Percentiles rank a stretch among this genome's conserved stretches.
Conservation (phyloP, 1,140 invertebrate genomes). For the Anastrepha obliqua region DNA sequence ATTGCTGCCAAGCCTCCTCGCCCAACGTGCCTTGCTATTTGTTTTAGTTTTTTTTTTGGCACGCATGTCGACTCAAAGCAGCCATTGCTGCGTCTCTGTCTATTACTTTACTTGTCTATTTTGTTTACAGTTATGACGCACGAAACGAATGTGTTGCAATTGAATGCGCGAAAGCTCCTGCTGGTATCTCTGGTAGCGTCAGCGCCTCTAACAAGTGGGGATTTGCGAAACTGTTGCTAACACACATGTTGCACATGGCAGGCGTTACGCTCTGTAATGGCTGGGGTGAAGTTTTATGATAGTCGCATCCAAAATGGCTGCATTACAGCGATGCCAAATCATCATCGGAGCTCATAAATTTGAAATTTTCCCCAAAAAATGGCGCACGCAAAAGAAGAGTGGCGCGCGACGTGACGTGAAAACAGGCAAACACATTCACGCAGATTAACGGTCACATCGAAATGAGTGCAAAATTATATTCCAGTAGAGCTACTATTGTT, state of each 20-base stretch:
- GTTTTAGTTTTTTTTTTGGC: not conserved
- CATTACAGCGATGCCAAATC: not conserved
- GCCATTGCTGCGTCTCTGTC: not conserved
- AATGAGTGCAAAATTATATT: not conserved
- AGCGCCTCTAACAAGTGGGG: not conserved
- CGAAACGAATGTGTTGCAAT: slow-evolving; percentile 15
- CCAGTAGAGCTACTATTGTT: not conserved
- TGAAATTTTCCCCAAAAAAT: not conserved
- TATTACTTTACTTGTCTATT: not conserved
- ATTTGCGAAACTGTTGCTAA: not conserved
- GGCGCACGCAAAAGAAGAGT: not conserved
- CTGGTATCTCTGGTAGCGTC: not conserved
- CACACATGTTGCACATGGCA: slow-evolving; percentile 21
- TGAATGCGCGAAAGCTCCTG: not conserved
- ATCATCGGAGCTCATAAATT: slow-evolving; percentile 1
- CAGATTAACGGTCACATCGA: not conserved
- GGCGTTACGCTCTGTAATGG: not conserved
- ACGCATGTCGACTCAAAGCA: not conserved
- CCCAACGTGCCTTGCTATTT: not conserved
- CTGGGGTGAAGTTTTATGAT: not conserved
- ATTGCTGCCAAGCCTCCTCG: not conserved
- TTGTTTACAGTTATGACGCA: slow-evolving; percentile 23
- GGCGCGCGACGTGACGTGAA: not conserved
- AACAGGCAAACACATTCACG: not conserved
- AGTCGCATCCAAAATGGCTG: not conserved